These are phyloP conservation scores for Amphiura filiformis DNA, from an alignment of 35 echinoderm and acorn worm species.

Conservation along the genomic window DNA sequence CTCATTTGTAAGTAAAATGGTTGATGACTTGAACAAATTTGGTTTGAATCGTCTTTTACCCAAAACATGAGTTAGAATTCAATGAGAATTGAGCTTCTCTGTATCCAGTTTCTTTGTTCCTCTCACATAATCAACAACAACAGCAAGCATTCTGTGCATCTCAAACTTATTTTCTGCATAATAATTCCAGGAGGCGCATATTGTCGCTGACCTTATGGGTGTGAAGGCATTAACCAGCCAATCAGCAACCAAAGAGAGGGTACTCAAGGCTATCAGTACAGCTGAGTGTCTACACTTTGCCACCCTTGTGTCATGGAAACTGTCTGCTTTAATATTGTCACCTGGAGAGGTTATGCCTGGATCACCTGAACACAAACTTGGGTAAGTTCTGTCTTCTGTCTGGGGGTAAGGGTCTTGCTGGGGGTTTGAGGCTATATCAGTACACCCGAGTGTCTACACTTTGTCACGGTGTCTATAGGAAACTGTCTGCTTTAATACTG, in stretches of 20 bases:
- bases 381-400: not conserved
- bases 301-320: conserved; percentile 89
- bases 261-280: conserved; percentile 66
- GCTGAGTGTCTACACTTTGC: conserved; percentile 99
- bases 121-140: too few relatives aligned
- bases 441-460: conserved; percentile 95
- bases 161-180: too few relatives aligned
- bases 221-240: conserved; percentile 76
- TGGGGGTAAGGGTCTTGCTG: too few relatives aligned
- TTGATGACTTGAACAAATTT: too few relatives aligned
- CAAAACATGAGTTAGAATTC: too few relatives aligned
- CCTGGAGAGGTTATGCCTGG: conserved; percentile 25
- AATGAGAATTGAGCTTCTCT: too few relatives aligned
- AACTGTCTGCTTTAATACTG: conserved; percentile 86
- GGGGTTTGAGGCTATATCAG: too few relatives aligned
- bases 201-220: conserved; percentile 76
- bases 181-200: conserved; percentile 82
- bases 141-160: too few relatives aligned
- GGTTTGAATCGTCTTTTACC: too few relatives aligned
- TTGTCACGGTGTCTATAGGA: conserved; percentile 93
- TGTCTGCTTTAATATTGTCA: conserved; percentile 87
- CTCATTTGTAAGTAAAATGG: too few relatives aligned
- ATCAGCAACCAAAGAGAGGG: conserved; percentile 70
- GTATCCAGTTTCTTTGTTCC: too few relatives aligned
- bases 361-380: not conserved